Conservation (phyloP, 2,113 vertebrate species). For the Platanista minor region DNA sequence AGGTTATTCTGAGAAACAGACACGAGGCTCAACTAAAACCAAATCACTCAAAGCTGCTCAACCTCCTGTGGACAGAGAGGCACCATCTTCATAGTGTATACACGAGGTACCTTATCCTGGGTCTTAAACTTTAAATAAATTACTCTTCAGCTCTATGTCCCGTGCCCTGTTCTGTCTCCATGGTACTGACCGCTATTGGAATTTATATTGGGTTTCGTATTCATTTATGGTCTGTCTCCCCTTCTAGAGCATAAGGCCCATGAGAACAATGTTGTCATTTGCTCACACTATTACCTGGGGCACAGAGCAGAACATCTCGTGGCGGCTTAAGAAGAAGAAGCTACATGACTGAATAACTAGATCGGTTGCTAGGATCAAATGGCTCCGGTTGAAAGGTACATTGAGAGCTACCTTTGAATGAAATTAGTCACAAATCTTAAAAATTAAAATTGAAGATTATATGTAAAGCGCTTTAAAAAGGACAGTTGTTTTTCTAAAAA, state of each 20-base stretch:
- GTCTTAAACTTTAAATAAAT: neutral
- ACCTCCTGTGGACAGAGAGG: neutral
- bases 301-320: too few species aligned
- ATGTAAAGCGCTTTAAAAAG: neutral
- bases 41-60: neutral
- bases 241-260: too few species aligned
- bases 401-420: neutral
- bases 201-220: neutral
- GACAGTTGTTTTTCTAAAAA: neutral
- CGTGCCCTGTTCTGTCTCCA: neutral
- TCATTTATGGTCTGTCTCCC: neutral
- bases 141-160: fast-evolving
- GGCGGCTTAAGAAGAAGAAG: fast-evolving
- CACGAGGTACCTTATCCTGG: neutral
- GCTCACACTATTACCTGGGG: neutral
- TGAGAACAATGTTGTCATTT: too few species aligned
- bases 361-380: neutral
- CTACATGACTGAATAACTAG: fast-evolving
- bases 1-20: neutral
- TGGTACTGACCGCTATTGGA: fast-evolving
- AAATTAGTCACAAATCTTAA: neutral
- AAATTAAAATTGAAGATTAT: neutral
- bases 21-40: fast-evolving
- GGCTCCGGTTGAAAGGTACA: neutral
- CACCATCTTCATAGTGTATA: neutral